phyloP scores from a whole-genome alignment of 2,797 vertebrate genomes.

The Sciurus vulgaris region DNA sequence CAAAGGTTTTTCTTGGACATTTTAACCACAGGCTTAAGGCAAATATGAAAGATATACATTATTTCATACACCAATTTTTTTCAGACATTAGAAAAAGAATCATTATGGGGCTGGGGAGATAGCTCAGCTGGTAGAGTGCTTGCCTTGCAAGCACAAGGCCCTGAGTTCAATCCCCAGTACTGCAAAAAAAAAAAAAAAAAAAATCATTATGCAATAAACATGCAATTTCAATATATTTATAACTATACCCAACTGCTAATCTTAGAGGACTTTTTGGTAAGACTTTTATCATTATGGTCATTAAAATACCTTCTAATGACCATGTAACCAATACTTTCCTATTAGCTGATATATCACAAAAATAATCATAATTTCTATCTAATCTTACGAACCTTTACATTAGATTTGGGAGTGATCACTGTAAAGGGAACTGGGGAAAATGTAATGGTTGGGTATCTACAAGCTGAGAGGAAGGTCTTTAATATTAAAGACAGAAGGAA shows the following conservation, averaged over 20 bases:
- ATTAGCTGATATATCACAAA: slow-evolving; percentile 12
- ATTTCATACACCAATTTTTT: slow-evolving; percentile 27
- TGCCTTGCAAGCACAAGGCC: too few relatives aligned
- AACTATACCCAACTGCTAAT: neutral
- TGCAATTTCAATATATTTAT: neutral
- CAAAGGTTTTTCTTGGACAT: slow-evolving; percentile 2
- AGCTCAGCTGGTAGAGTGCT: too few relatives aligned
- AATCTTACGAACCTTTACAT: neutral
- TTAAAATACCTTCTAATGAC: slow-evolving; percentile 11
- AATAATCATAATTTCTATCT: slow-evolving; percentile 42
- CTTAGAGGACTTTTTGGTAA: slow-evolving; percentile 23
- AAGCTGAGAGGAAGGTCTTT: neutral
- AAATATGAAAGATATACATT: slow-evolving; percentile 6
- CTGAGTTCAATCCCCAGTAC: too few relatives aligned
- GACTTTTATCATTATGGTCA: neutral
- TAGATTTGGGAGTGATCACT: neutral
- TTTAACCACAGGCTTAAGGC: neutral
- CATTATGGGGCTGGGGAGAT: too few relatives aligned
- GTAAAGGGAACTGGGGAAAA: slow-evolving; percentile 9
- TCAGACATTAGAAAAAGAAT: slow-evolving; percentile 31
- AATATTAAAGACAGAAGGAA: neutral
- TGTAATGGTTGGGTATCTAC: neutral
- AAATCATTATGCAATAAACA: neutral
- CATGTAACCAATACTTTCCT: slow-evolving; percentile 5
- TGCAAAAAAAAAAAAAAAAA: too few relatives aligned